Percentiles rank a stretch among this genome's conserved stretches.
phyloP scores from a whole-genome alignment of 2,888 invertebrate genomes.

The Amiota communis region DNA sequence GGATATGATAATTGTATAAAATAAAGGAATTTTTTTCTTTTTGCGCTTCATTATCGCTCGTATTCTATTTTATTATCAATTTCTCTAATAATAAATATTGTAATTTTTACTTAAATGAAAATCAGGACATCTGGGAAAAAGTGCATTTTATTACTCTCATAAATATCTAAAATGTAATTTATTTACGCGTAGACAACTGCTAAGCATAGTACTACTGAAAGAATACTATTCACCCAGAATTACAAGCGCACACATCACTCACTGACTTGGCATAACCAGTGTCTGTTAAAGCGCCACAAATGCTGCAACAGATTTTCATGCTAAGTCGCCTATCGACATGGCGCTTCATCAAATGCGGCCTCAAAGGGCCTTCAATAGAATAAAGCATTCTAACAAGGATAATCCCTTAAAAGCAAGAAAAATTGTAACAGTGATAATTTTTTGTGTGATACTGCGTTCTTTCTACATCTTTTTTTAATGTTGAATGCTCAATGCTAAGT shows the following conservation, averaged over 20 bases:
- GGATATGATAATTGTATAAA: too few species aligned
- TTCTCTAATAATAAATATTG: too few species aligned
- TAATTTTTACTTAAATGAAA: not conserved
- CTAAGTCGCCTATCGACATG: constrained; percentile 29
- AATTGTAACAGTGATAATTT: constrained; percentile 60
- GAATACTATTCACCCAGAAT: constrained; percentile 11
- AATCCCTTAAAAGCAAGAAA: constrained; percentile 56
- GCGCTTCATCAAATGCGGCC: constrained; percentile 38
- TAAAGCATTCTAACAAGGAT: constrained; percentile 51
- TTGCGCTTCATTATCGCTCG: too few species aligned
- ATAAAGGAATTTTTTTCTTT: too few species aligned
- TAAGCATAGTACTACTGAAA: constrained; percentile 43
- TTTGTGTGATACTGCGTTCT: constrained; percentile 35
- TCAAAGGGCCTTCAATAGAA: constrained; percentile 29
- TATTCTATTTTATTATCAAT: too few species aligned
- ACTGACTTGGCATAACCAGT: constrained; percentile 42
- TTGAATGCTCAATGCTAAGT: constrained; percentile 17
- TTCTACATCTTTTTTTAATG: constrained; percentile 24
- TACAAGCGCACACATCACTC: constrained; percentile 33
- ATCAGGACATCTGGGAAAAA: constrained; percentile 43
- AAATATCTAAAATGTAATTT: constrained; percentile 50
- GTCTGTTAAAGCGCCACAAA: constrained; percentile 23
- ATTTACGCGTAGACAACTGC: constrained; percentile 55
- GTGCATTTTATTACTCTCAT: constrained; percentile 37
- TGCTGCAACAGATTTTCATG: not conserved